Evolutionary conservation across 2,797 vertebrate species (phyloP).

Genomic region (Apodemus agrarius): DNA sequence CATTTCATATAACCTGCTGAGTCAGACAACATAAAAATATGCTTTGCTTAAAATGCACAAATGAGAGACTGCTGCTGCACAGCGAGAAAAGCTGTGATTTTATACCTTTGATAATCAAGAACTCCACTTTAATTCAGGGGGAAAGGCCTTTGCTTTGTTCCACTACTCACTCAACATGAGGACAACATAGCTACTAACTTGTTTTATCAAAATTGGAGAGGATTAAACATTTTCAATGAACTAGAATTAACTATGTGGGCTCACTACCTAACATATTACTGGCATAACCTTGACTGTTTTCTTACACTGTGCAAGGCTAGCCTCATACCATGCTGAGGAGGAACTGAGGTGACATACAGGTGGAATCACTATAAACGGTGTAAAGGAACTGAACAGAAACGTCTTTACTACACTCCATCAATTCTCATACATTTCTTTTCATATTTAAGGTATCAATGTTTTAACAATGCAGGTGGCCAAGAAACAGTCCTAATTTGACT

Average conservation of each 20-base stretch:
- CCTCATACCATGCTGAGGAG: neutral
- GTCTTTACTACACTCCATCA: neutral
- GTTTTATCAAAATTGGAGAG: slow-evolving; percentile 2
- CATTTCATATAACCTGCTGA: slow-evolving; percentile 58
- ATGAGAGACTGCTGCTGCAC: slow-evolving; percentile 26
- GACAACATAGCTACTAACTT: slow-evolving; percentile 17
- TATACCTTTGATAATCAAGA: slow-evolving; percentile 26
- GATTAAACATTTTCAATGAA: slow-evolving; percentile 1
- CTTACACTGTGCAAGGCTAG: neutral
- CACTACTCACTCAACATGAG: neutral
- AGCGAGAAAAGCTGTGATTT: slow-evolving; percentile 14
- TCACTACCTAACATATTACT: neutral
- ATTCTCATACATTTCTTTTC: slow-evolving; percentile 43
- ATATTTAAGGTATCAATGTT: slow-evolving; percentile 26
- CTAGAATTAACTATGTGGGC: neutral
- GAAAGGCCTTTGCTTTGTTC: slow-evolving; percentile 53
- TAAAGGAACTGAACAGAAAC: slow-evolving; percentile 7
- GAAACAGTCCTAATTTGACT: neutral
- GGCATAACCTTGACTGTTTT: slow-evolving; percentile 9
- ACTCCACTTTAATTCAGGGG: slow-evolving; percentile 40
- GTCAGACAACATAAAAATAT: slow-evolving; percentile 58
- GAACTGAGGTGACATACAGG: neutral
- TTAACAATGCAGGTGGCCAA: neutral
- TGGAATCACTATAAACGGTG: slow-evolving; percentile 26
- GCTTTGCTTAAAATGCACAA: slow-evolving; percentile 28